Conservation (phyloP, 2,113 vertebrate species). For the Leptosomus discolor region DNA sequence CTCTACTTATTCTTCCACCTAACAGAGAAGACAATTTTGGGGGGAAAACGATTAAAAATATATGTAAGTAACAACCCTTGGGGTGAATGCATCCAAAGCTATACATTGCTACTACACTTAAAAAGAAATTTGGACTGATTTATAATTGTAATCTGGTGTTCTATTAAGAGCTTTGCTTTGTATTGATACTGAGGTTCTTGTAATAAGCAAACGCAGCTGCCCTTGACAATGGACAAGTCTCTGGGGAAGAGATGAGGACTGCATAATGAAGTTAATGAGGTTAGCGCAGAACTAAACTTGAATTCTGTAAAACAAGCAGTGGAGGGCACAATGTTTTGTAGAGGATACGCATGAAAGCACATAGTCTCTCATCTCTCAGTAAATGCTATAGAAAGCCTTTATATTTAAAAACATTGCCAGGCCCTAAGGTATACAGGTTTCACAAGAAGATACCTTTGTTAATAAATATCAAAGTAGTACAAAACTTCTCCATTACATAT, state of each 20-base stretch:
- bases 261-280: constrained; percentile 37
- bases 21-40: neutral
- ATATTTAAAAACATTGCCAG: neutral
- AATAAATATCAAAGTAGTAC: neutral
- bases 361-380: neutral
- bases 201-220: constrained; percentile 63
- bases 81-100: neutral
- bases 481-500: neutral
- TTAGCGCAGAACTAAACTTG: neutral
- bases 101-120: neutral
- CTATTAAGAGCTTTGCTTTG: constrained; percentile 29
- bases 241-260: neutral
- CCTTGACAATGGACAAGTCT: constrained; percentile 55
- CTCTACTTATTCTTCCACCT: neutral
- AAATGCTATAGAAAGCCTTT: neutral
- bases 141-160: constrained; percentile 4
- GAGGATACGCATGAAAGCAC: neutral
- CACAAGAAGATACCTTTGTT: neutral
- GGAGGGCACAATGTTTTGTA: neutral
- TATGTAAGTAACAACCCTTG: neutral
- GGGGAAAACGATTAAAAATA: neutral
- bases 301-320: neutral
- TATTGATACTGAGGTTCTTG: constrained; percentile 31
- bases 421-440: neutral
- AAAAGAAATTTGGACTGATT: constrained; percentile 38